These are phyloP conservation scores for Piaya cayana DNA, from an alignment of 2,113 vertebrate species.

Conservation along the genomic window DNA sequence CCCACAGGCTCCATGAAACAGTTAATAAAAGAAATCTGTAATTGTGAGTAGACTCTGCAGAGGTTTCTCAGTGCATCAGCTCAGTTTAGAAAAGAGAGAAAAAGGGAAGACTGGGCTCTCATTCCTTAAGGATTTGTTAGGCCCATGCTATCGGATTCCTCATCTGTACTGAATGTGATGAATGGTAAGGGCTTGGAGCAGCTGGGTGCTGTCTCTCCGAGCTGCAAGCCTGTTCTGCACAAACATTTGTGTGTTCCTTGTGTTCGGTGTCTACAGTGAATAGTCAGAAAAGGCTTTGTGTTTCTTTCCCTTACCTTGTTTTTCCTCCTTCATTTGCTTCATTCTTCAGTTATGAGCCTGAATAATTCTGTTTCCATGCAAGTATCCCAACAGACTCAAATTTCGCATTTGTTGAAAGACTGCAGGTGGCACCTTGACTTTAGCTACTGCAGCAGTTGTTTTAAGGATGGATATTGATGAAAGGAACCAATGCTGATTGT, in stretches of 20 bases:
- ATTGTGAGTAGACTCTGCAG: neutral
- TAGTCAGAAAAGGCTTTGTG: neutral
- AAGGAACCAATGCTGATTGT: neutral
- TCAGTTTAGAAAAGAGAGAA: neutral
- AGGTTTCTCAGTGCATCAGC: neutral
- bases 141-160: neutral
- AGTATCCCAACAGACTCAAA: neutral
- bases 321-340: neutral
- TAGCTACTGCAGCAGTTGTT: neutral
- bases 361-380: neutral
- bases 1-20: neutral
- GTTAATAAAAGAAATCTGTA: neutral
- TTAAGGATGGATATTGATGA: neutral
- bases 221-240: neutral
- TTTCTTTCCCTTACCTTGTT: neutral
- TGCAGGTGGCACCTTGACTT: neutral
- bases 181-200: rapidly evolving
- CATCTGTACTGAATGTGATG: neutral
- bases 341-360: neutral
- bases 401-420: neutral
- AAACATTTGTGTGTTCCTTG: rapidly evolving
- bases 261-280: rapidly evolving
- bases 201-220: neutral
- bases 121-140: neutral
- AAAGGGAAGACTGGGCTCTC: neutral